Base-by-base conservation (phyloP, 2,113 vertebrate species). In the Zosterops borbonicus region DNA sequence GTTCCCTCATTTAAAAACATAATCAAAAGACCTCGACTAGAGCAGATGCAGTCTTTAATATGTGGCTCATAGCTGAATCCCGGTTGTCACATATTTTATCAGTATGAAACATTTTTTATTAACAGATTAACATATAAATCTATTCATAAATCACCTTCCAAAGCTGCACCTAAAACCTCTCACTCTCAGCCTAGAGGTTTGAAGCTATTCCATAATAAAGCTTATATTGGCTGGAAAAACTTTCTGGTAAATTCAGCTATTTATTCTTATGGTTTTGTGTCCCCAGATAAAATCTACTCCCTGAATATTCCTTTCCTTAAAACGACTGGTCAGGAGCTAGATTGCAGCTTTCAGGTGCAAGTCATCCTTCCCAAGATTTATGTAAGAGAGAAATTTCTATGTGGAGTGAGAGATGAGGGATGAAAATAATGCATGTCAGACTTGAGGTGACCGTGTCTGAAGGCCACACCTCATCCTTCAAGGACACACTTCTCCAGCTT, bases 81-180 rank as follows among this genome's bases (percentile, higher is more conserved):
- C 90, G 91, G 89, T 92, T 95, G 92, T 94, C 92, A 96, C 81
- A 86, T 96, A 97, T 96, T 96, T 96, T 97, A 96, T 95, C 96
- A 95, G 59, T 78, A 87, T 14, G 87, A 83, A 94, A 95, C 86
- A 89, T 89, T 96, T 96, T 97, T 96, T 97, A 96, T 97, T 96
- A 97, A 87, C 94, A 95, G 89, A 96, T 97, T 97, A 95, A 97
- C 95, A 96, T 94, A 95, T 94, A 96, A 94, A 96, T 96, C 92
- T 97, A 91, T 92, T 96, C 83, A 92, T 97, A 97, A 95, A 97
- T 96, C 90, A 95, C 90, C 67, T 97, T 89, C 82, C 35, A 55
- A 89, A 94, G 81, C 90, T 88, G 79, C 55, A 95, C 67, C 88
- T 95, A 92, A 93, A 95, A 67, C 60, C 59, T 89, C 73, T 95